A percentile compares a stretch with the other conserved stretches of the same genome.
These are phyloP conservation scores for Rotaria sp. DNA, from an alignment of 2,888 invertebrate genomes.

Conservation along the genomic window DNA sequence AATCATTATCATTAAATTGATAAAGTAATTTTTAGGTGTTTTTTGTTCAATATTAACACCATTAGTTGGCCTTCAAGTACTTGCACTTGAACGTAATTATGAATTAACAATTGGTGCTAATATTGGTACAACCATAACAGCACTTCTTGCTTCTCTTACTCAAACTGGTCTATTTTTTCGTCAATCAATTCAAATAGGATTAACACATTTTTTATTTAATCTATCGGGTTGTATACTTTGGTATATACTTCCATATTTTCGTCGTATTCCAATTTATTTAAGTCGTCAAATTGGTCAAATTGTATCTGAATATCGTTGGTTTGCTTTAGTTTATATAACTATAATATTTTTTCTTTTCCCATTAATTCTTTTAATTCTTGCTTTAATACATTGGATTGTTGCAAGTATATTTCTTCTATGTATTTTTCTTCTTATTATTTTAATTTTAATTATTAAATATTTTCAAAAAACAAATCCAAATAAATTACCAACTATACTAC, in stretches of 20 bases:
- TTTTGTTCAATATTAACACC: slow-evolving; percentile 62
- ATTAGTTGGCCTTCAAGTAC: slow-evolving; percentile 60
- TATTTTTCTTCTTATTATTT: background rate
- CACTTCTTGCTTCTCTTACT: slow-evolving; percentile 59
- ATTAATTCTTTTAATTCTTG: slow-evolving; percentile 31
- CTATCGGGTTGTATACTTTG: slow-evolving; percentile 57
- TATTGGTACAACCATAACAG: slow-evolving; percentile 61
- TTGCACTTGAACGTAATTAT: slow-evolving; percentile 59
- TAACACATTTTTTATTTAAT: slow-evolving; percentile 54
- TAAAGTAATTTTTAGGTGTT: slow-evolving; percentile 46
- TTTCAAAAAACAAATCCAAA: slow-evolving; percentile 27
- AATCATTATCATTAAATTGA: too few species aligned
- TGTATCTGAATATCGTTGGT: slow-evolving; percentile 59
- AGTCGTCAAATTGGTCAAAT: slow-evolving; percentile 56
- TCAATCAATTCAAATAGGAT: slow-evolving; percentile 48
- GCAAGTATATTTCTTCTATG: background rate
- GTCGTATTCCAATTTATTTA: slow-evolving; percentile 56
- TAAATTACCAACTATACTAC: slow-evolving; percentile 23
- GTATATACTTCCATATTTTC: slow-evolving; percentile 59
- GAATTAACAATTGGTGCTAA: slow-evolving; percentile 61
- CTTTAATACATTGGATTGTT: slow-evolving; percentile 33
- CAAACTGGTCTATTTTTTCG: slow-evolving; percentile 48
- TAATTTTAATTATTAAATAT: slow-evolving; percentile 27
- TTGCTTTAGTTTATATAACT: slow-evolving; percentile 54
- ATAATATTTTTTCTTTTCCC: slow-evolving; percentile 35